Evolutionary conservation across 2,797 vertebrate genomes (phyloP), one percentile per base, ranked within the genome.

Genomic region (Sylvia borin): DNA sequence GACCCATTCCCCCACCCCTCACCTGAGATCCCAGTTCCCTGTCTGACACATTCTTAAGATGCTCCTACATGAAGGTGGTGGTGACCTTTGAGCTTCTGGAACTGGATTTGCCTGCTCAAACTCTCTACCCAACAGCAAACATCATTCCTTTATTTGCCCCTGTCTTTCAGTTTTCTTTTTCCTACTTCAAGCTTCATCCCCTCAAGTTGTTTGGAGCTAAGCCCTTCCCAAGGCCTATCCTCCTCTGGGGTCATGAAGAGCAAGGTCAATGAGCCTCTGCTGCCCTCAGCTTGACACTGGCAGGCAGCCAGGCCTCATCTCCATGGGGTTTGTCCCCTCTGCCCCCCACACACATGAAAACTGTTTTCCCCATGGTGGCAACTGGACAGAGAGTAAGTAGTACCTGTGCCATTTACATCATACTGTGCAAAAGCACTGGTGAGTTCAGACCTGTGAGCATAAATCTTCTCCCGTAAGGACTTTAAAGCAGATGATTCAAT

Each of bases 401-500:
- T 97, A 99, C 99, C 99, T 87, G 98, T 98, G 93, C 97, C 93
- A 15, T 93, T 96, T 38, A 48, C 40, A 94, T 99, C 99, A 5
- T 97, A 97, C 78, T 98, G 97, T 91, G 97, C 97, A 97, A 99
- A 99, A 85, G 98, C 98, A n/a, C 70, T 85, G 81, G 98, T 98
- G 62, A 99, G 98, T 88, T 99, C 98, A 34, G 98, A 98, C 94
- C 98, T 99, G 95, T 98, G 98, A 54, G 98, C 94, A 89, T 99
- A 99, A 75, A 99, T 97, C 97, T 98, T 99, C 97, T 99, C 99
- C 96, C 98, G 98, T 91, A 99, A 96, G 72, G 98, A 98, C 82
- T 96, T 98, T 15, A 99, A 97, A 91, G 99, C 99, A 51, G 99
- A 99, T 48, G 97, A 97, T 97, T 99, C 99, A 68, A 99, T 98